A percentile compares a stretch with the other conserved stretches of the same genome.
phyloP scores from a whole-genome alignment of 1,140 invertebrate genomes.

The Phortica variegata region DNA sequence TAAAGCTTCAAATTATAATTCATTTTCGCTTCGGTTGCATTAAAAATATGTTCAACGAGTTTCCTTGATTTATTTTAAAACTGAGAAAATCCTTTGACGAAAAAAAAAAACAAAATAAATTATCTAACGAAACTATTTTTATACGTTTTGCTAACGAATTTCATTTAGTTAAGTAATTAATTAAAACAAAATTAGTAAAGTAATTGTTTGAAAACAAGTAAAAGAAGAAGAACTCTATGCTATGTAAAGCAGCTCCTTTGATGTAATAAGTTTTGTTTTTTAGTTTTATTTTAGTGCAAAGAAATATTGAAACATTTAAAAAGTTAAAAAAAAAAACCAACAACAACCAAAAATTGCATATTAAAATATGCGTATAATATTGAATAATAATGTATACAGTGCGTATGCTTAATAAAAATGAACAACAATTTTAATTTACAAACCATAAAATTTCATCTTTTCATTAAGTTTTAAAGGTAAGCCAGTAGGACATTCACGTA shows the following conservation, averaged over 20 bases:
- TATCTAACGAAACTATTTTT: conserved; percentile 13
- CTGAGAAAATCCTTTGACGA: too few species aligned
- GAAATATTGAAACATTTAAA: conserved; percentile 12
- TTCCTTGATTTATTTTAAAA: conserved; percentile 2
- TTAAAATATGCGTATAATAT: conserved; percentile 36
- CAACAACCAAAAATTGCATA: conserved; percentile 40
- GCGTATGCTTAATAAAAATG: conserved; percentile 31
- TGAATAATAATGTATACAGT: conserved; percentile 14
- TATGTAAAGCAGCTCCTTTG: conserved; percentile 4
- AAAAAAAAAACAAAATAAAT: too few species aligned
- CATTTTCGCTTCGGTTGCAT: conserved; percentile 15
- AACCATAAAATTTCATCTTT: neutral
- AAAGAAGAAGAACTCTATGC: too few species aligned
- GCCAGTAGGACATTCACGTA: neutral
- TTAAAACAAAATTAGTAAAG: conserved; percentile 4
- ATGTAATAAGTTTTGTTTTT: conserved; percentile 11
- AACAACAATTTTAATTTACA: conserved; percentile 33
- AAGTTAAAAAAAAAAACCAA: conserved; percentile 7
- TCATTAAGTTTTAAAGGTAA: neutral
- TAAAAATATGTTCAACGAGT: conserved; percentile 17
- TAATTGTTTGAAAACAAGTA: too few species aligned
- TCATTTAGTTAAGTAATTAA: conserved; percentile 15
- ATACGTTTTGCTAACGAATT: conserved; percentile 18
- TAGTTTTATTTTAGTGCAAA: conserved; percentile 20
- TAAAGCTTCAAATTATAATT: neutral